These are phyloP conservation scores for Cactoblastis cactorum DNA, from an alignment of 2,888 invertebrate genomes.

Conservation along the genomic window DNA sequence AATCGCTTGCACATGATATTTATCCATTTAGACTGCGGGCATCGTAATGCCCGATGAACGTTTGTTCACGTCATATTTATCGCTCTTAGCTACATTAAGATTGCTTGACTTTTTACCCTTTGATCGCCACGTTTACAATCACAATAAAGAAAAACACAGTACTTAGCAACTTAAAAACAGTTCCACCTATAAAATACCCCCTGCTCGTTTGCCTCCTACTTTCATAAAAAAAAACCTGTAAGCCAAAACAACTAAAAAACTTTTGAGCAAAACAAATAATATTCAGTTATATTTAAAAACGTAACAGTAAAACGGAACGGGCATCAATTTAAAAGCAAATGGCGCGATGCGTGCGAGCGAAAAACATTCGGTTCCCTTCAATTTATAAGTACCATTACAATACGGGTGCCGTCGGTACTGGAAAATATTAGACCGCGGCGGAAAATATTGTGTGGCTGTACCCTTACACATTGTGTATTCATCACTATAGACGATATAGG, in stretches of 20 bases:
- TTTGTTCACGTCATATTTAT: too few relatives aligned
- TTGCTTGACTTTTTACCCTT: too few relatives aligned
- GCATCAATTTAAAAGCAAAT: constrained; percentile 23
- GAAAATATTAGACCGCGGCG: neutral
- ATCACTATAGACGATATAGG: neutral
- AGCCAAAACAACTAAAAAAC: neutral
- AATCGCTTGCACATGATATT: too few relatives aligned
- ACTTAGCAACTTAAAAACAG: too few relatives aligned
- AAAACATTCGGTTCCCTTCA: constrained; percentile 6
- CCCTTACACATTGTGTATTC: neutral
- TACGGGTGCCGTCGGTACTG: neutral
- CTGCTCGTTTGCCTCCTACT: too few relatives aligned
- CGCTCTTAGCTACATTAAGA: too few relatives aligned
- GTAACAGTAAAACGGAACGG: constrained; percentile 14
- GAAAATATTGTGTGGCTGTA: neutral
- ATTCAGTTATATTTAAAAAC: constrained; percentile 1
- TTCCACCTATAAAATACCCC: too few relatives aligned
- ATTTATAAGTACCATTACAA: neutral
- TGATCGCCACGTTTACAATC: too few relatives aligned
- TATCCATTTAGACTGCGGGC: too few relatives aligned
- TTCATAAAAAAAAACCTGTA: neutral
- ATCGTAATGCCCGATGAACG: too few relatives aligned
- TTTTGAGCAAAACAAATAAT: constrained; percentile 3
- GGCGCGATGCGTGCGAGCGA: constrained; percentile 21
- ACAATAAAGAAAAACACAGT: too few relatives aligned